Evolutionary conservation across 2,113 vertebrate species (phyloP).

Genomic region (Gallinago media): DNA sequence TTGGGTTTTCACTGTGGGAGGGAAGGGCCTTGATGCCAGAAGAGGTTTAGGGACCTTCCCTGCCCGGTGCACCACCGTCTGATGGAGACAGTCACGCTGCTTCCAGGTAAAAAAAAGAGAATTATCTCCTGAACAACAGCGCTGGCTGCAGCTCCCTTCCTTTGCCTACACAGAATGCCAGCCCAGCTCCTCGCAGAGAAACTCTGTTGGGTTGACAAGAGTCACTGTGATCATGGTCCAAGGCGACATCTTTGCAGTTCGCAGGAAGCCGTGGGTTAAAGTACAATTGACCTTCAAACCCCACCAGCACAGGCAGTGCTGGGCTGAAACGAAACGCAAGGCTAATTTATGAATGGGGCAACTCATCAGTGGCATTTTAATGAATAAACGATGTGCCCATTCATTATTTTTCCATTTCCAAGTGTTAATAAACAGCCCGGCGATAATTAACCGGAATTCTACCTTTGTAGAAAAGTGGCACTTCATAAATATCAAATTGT

Average conservation of each 20-base stretch:
- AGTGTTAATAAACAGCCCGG: constrained; percentile 78
- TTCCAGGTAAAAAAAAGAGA: neutral
- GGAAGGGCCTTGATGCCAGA: neutral
- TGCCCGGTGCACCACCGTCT: neutral
- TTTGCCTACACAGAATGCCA: neutral
- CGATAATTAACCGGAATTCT: constrained; percentile 80
- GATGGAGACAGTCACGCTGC: neutral
- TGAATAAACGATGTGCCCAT: constrained; percentile 68
- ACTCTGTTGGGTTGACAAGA: constrained; percentile 29
- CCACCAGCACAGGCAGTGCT: constrained; percentile 18
- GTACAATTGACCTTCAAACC: constrained; percentile 56
- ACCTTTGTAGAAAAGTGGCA: constrained; percentile 80
- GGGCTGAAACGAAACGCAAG: neutral
- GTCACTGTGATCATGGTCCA: constrained; percentile 2
- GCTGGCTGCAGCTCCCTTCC: neutral
- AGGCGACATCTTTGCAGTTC: neutral
- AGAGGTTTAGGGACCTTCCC: neutral
- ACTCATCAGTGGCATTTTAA: constrained; percentile 77
- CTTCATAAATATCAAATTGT: constrained; percentile 82
- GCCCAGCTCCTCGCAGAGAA: neutral
- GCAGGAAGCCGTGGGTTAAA: constrained; percentile 41
- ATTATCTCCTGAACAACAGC: neutral
- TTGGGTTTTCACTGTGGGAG: neutral
- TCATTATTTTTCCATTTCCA: constrained; percentile 80
- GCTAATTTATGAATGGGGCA: constrained; percentile 69